Evolutionary conservation across 2,113 vertebrate genomes (phyloP).

Genomic region (Pangasianodon gigas): DNA sequence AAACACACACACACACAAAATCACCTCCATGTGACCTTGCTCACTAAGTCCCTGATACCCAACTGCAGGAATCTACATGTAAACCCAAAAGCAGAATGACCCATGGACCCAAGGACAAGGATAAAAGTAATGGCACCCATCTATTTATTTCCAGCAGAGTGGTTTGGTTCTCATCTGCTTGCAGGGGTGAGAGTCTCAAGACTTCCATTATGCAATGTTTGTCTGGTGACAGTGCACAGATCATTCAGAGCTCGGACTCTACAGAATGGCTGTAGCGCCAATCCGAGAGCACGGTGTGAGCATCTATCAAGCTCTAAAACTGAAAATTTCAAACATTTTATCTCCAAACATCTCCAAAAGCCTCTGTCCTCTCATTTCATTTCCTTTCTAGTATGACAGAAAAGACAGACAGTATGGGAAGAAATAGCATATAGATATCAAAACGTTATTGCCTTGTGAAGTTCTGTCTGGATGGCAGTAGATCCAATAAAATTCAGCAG

Average conservation of each 20-base stretch:
- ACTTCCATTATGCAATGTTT: constrained; percentile 33
- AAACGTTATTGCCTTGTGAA: constrained; percentile 26
- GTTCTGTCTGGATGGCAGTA: constrained; percentile 1
- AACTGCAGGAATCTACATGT: constrained; percentile 23
- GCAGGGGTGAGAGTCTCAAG: constrained; percentile 14
- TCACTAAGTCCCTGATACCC: constrained; percentile 10
- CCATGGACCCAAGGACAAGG: neutral
- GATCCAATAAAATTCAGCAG: constrained; percentile 3
- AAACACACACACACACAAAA: constrained; percentile 42
- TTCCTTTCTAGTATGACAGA: constrained; percentile 12
- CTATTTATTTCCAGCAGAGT: constrained; percentile 34
- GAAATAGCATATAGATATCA: constrained; percentile 32
- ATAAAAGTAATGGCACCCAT: constrained; percentile 10
- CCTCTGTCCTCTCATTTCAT: neutral
- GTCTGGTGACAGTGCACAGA: constrained; percentile 36
- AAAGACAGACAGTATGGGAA: constrained; percentile 38
- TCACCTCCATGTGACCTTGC: constrained; percentile 40
- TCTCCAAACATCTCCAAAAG: constrained; percentile 15
- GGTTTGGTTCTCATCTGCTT: neutral
- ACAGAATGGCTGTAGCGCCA: too few relatives aligned
- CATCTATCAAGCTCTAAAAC: neutral
- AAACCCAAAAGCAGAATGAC: constrained; percentile 2
- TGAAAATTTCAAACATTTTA: constrained; percentile 33
- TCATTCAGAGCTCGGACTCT: constrained; percentile 12
- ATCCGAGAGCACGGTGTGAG: neutral